These are phyloP conservation scores for Lutraria lutraria DNA, from an alignment of 2,888 invertebrate species.

Conservation along the genomic window DNA sequence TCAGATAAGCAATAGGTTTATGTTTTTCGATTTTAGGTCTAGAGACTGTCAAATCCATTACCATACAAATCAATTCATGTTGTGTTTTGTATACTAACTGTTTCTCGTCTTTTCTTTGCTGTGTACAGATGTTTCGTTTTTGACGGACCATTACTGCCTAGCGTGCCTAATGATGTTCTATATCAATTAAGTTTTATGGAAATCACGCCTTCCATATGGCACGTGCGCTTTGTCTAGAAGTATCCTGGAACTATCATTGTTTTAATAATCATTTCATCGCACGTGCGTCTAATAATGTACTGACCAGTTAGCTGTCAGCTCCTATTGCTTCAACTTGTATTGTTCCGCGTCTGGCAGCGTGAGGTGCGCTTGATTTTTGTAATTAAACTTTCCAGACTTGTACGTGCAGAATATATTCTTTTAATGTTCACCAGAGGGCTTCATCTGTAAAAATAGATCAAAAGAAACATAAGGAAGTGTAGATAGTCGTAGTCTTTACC, in stretches of 20 bases:
- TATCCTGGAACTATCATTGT: slow-evolving; percentile 8
- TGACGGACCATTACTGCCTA: neutral
- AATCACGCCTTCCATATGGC: slow-evolving; percentile 18
- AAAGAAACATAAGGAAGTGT: slow-evolving; percentile 7
- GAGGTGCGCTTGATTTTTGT: neutral
- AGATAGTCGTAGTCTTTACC: neutral
- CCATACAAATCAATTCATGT: neutral
- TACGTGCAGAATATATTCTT: slow-evolving; percentile 24
- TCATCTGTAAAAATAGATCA: slow-evolving; percentile 31
- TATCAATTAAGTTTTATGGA: slow-evolving; percentile 5
- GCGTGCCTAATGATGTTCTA: slow-evolving; percentile 17
- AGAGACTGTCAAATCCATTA: neutral
- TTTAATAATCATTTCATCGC: slow-evolving; percentile 21
- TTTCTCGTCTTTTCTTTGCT: neutral
- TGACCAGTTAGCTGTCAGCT: slow-evolving; percentile 23
- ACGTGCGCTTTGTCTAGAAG: slow-evolving; percentile 19
- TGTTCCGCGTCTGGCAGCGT: slow-evolving; percentile 22
- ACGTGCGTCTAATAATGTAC: slow-evolving; percentile 23
- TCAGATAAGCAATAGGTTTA: neutral
- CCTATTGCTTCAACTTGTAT: slow-evolving; percentile 6
- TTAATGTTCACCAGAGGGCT: slow-evolving; percentile 15
- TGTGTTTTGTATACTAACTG: neutral
- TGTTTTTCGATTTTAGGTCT: neutral
- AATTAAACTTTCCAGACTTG: neutral
- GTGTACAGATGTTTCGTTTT: slow-evolving; percentile 5